These are phyloP conservation scores for Arctopsyche grandis DNA, from an alignment of 1,140 invertebrate genomes.

Conservation along the genomic window DNA sequence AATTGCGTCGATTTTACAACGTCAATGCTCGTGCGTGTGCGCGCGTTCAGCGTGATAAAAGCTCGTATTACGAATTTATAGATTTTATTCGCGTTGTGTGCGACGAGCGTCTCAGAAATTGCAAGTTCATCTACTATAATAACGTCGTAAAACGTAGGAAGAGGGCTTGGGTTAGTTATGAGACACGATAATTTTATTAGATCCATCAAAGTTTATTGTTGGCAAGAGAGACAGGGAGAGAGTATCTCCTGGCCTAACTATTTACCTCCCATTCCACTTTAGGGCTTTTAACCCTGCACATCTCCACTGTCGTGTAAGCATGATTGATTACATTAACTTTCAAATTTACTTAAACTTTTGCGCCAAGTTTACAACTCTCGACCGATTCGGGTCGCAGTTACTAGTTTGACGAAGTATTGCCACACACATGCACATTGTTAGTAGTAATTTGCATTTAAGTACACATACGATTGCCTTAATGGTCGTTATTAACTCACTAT, in stretches of 20 bases:
- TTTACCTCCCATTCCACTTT: background rate
- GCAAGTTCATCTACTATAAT: constrained; percentile 20
- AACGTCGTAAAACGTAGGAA: constrained; percentile 6
- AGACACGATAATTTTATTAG: constrained; percentile 30
- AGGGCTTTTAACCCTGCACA: constrained; percentile 33
- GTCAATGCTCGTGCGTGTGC: background rate
- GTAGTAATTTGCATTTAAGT: too few species aligned
- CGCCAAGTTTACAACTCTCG: background rate
- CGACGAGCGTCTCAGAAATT: background rate
- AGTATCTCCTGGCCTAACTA: background rate
- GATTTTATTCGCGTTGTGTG: too few species aligned
- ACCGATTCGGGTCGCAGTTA: background rate
- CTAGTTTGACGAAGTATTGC: background rate
- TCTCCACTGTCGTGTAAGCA: constrained; percentile 21
- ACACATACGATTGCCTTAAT: too few species aligned
- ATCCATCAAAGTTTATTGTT: constrained; percentile 34
- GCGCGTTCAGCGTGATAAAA: background rate
- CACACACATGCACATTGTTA: too few species aligned
- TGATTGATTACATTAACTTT: constrained; percentile 38
- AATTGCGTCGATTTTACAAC: constrained; percentile 22
- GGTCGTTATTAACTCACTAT: too few species aligned
- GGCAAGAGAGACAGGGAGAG: background rate
- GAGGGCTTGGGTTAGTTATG: constrained; percentile 13
- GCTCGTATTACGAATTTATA: background rate
- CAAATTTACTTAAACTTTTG: constrained; percentile 22